Conservation (phyloP, 2,797 vertebrate species). For the Lepus townsendii region DNA sequence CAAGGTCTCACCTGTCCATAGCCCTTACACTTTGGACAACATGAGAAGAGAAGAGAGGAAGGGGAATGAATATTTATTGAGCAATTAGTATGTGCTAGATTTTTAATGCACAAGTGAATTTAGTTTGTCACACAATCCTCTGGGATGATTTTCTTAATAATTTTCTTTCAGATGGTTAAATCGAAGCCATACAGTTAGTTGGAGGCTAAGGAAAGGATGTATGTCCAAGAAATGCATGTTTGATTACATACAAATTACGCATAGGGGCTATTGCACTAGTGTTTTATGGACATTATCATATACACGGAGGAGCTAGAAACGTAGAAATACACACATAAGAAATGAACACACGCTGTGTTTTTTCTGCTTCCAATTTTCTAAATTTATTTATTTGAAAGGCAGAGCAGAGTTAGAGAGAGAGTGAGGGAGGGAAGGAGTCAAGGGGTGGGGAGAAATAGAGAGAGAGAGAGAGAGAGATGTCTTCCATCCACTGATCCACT, state of each 20-base stretch:
- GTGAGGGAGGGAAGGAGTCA: too few relatives aligned
- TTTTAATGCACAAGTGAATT: neutral
- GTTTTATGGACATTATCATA: neutral
- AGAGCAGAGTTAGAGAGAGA: too few relatives aligned
- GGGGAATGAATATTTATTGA: neutral
- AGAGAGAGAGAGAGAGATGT: too few relatives aligned
- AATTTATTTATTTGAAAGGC: too few relatives aligned
- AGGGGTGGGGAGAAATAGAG: too few relatives aligned
- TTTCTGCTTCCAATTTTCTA: neutral
- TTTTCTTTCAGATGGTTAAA: slow-evolving; percentile 17
- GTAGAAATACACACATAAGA: neutral
- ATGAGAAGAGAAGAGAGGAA: neutral
- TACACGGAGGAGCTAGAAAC: neutral
- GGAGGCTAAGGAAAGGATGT: neutral
- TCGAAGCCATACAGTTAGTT: neutral
- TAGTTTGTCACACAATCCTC: neutral
- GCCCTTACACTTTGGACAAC: neutral
- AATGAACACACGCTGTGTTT: neutral
- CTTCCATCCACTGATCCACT: too few relatives aligned
- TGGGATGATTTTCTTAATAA: neutral
- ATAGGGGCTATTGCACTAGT: neutral
- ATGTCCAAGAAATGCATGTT: neutral
- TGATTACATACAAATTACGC: neutral
- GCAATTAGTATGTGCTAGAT: neutral
- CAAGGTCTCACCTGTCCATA: neutral